Conservation (phyloP, 2,797 vertebrate species). For the Gallinago solitaria region DNA sequence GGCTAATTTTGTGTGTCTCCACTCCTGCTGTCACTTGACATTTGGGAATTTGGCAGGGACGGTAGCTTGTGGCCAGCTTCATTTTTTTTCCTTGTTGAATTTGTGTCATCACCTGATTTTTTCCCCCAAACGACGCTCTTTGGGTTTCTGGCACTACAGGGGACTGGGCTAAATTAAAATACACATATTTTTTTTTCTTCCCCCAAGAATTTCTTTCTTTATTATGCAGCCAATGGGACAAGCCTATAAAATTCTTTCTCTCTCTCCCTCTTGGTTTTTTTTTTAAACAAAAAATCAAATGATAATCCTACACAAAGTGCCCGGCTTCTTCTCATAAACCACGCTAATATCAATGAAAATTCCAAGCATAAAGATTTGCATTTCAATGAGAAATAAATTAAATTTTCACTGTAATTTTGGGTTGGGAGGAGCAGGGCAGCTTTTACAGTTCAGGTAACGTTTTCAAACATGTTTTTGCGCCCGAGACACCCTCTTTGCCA, state of each 20-base stretch:
- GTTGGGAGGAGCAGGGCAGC: not conserved
- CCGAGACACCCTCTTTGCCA: not conserved
- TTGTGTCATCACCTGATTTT: conserved; percentile 64
- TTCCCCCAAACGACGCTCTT: not conserved
- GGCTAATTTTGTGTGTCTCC: conserved; percentile 60
- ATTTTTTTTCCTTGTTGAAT: conserved; percentile 22
- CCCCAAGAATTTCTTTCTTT: conserved; percentile 26
- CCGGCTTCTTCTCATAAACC: not conserved
- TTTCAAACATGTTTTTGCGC: conserved; percentile 23
- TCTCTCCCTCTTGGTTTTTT: not conserved
- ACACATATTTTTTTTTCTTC: not conserved
- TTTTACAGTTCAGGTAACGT: not conserved
- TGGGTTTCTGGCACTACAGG: conserved; percentile 47
- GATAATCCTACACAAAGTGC: not conserved
- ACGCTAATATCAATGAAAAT: conserved; percentile 20
- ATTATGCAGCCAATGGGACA: not conserved
- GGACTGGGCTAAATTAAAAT: conserved; percentile 52
- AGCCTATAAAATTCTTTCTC: not conserved
- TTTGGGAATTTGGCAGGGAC: conserved; percentile 48
- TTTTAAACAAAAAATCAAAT: not conserved
- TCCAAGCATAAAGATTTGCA: conserved; percentile 34
- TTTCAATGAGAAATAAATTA: conserved; percentile 63
- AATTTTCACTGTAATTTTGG: conserved; percentile 22
- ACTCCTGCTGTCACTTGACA: conserved; percentile 65
- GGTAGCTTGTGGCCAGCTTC: conserved; percentile 6